These are phyloP conservation scores for Tragelaphus scriptus DNA, from an alignment of 2,113 vertebrate genomes.

Conservation along the genomic window DNA sequence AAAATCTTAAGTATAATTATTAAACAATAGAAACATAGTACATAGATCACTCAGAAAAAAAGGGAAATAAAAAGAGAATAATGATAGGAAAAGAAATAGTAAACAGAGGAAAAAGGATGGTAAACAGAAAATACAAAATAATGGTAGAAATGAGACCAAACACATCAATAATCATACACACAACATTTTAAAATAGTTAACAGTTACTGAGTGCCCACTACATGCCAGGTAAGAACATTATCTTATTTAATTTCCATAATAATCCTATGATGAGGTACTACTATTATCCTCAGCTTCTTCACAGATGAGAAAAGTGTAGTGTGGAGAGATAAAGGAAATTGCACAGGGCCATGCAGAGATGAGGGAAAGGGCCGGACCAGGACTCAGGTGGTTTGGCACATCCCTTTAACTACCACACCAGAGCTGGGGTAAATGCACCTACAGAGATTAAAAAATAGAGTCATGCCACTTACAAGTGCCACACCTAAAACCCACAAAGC, in stretches of 20 bases:
- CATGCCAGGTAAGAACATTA: neutral
- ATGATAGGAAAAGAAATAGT: neutral
- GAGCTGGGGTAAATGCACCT: neutral
- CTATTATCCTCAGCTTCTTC: neutral
- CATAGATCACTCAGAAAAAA: neutral
- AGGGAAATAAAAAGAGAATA: neutral
- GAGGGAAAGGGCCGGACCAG: neutral
- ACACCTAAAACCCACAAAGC: neutral
- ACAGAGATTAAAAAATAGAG: neutral
- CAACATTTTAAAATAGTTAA: neutral
- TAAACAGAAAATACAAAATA: conserved; percentile 9
- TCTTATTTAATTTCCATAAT: neutral
- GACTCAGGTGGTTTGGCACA: neutral
- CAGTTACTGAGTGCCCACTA: neutral
- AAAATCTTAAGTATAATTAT: neutral
- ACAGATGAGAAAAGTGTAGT: neutral
- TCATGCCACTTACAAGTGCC: neutral
- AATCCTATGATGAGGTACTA: neutral
- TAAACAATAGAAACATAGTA: neutral
- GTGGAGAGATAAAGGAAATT: neutral
- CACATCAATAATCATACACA: neutral
- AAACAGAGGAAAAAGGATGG: neutral
- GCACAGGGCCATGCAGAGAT: neutral
- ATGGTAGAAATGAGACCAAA: neutral
- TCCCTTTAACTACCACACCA: neutral